Percentiles rank a stretch among this genome's conserved stretches.
phyloP scores from a whole-genome alignment of 2,113 vertebrate genomes.

The Protomyctophum bolini region DNA sequence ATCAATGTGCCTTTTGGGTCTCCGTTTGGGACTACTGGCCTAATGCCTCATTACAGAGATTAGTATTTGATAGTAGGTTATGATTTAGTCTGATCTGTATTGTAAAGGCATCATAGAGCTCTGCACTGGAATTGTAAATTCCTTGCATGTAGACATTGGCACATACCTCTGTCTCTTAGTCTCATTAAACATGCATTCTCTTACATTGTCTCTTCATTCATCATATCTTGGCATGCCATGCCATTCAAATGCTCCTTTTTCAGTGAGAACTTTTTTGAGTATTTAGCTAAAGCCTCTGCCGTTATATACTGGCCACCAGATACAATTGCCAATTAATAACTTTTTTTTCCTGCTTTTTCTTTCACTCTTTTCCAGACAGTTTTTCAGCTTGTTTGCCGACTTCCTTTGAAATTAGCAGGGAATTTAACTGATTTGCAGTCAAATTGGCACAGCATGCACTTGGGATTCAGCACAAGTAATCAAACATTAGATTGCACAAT shows the following conservation, averaged over 20 bases:
- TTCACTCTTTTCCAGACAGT: slow-evolving; percentile 15
- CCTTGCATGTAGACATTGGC: slow-evolving; percentile 40
- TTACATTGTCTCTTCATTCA: slow-evolving; percentile 31
- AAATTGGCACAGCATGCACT: slow-evolving; percentile 35
- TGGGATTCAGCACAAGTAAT: not conserved
- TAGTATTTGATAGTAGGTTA: slow-evolving; percentile 43
- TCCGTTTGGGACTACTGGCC: not conserved
- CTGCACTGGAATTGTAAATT: slow-evolving; percentile 47
- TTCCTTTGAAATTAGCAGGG: slow-evolving; percentile 28
- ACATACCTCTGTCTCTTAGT: slow-evolving; percentile 34
- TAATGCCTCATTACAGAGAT: slow-evolving; percentile 1
- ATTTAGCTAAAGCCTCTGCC: slow-evolving; percentile 18
- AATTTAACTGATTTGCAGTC: slow-evolving; percentile 22
- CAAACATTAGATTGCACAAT: slow-evolving; percentile 32
- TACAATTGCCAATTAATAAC: slow-evolving; percentile 14
- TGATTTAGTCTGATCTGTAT: slow-evolving; percentile 55
- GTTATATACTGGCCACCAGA: slow-evolving; percentile 8
- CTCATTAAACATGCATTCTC: slow-evolving; percentile 5
- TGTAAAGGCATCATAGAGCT: slow-evolving; percentile 36
- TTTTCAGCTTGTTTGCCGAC: not conserved
- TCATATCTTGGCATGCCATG: slow-evolving; percentile 41
- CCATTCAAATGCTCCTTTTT: slow-evolving; percentile 6
- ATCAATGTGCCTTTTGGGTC: not conserved
- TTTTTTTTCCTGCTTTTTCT: slow-evolving; percentile 7
- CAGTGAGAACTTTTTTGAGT: slow-evolving; percentile 7